phyloP scores from a whole-genome alignment of 2,888 invertebrate genomes.

The Drosophila peninsularis region DNA sequence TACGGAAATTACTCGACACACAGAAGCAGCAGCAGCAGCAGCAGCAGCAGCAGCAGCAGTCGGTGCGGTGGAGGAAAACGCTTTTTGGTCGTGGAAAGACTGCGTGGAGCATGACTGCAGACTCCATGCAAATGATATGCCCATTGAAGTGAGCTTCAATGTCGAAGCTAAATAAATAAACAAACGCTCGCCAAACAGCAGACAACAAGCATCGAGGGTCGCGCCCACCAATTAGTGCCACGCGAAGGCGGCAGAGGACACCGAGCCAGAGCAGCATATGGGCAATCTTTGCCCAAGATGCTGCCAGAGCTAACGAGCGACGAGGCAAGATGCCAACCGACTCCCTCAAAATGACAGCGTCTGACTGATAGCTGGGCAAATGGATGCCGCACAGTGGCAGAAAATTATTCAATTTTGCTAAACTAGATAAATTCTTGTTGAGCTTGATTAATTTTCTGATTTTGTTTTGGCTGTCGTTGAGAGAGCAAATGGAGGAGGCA shows the following conservation, averaged over 20 bases:
- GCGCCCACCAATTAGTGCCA: slow-evolving; percentile 42
- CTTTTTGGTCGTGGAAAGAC: not conserved
- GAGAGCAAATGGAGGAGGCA: too few relatives aligned
- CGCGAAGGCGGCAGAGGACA: not conserved
- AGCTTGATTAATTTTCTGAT: slow-evolving; percentile 6
- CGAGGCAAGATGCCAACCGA: not conserved
- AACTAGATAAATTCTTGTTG: slow-evolving; percentile 6
- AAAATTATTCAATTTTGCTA: not conserved
- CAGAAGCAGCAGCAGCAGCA: slow-evolving; percentile 20
- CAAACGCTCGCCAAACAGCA: slow-evolving; percentile 31
- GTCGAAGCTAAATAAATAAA: slow-evolving; percentile 58
- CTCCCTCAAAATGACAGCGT: slow-evolving; percentile 6
- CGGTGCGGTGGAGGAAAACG: not conserved
- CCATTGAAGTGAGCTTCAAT: slow-evolving; percentile 60
- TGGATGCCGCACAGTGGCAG: slow-evolving; percentile 19
- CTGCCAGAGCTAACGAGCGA: not conserved
- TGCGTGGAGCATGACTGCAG: not conserved
- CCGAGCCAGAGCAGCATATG: slow-evolving; percentile 18
- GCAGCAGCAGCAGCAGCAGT: too few relatives aligned
- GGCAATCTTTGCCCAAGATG: slow-evolving; percentile 15
- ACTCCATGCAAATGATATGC: slow-evolving; percentile 59
- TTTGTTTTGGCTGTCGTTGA: not conserved
- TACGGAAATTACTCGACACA: slow-evolving; percentile 79
- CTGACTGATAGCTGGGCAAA: slow-evolving; percentile 33
- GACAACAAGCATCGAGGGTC: slow-evolving; percentile 21